Conservation (phyloP, 2,888 invertebrate genomes). For the Orthonychiurus folsomi region DNA sequence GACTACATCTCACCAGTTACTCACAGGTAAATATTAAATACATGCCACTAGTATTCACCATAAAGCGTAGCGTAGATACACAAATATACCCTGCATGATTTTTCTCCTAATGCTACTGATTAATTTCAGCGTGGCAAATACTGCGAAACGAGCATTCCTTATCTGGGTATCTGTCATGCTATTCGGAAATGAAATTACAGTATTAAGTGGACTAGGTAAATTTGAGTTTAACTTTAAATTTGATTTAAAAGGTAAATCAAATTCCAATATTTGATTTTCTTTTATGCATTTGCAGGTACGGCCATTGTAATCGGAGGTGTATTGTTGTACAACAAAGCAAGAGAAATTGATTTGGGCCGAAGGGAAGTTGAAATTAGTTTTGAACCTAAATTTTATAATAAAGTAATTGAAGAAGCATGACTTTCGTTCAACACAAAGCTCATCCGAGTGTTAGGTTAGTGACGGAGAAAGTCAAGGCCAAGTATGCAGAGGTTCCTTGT, state of each 20-base stretch:
- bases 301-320: neutral
- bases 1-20: conserved; percentile 71
- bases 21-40: conserved; percentile 61
- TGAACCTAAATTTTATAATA: neutral
- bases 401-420: neutral
- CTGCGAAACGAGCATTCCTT: conserved; percentile 65
- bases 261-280: no score
- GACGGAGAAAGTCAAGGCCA: neutral
- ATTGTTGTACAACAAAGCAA: neutral
- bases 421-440: neutral
- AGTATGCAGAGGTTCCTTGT: neutral
- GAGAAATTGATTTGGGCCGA: neutral
- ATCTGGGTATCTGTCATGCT: conserved; percentile 67
- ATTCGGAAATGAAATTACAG: conserved; percentile 65
- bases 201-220: conserved; percentile 63
- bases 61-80: no score
- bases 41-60: no score
- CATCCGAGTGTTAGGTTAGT: neutral
- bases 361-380: neutral
- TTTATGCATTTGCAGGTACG: no score
- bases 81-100: neutral
- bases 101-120: conserved; percentile 18
- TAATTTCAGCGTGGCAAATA: conserved; percentile 61
- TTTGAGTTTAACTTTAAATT: no score
- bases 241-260: no score